These are phyloP conservation scores for Brachyhypopomus gauderio DNA, from an alignment of 2,113 vertebrate genomes.

Conservation along the genomic window DNA sequence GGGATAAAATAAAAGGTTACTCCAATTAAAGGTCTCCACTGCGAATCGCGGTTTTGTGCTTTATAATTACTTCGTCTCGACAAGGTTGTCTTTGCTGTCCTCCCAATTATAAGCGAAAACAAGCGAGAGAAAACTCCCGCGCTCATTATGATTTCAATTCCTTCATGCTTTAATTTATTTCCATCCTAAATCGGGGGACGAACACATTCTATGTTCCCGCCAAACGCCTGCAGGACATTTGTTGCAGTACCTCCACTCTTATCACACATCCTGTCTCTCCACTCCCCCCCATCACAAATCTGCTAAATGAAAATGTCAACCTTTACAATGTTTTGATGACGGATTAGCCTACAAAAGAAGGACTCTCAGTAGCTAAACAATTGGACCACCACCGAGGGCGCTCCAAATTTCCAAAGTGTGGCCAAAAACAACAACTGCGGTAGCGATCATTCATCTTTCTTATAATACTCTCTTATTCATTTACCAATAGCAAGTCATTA, in stretches of 20 bases:
- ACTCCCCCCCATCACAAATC: conserved; percentile 40
- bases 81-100: conserved; percentile 55
- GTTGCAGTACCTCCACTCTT: conserved; percentile 26
- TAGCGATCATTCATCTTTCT: neutral
- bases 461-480: neutral
- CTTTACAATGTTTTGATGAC: conserved; percentile 38
- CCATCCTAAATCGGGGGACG: conserved; percentile 51
- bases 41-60: conserved; percentile 42
- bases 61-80: conserved; percentile 56
- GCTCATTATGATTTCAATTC: conserved; percentile 56
- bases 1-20: conserved; percentile 56
- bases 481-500: neutral
- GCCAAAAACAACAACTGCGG: too few species aligned
- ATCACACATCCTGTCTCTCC: conserved; percentile 57
- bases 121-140: conserved; percentile 17
- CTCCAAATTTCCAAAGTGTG: neutral
- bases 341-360: conserved; percentile 2
- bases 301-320: conserved; percentile 48
- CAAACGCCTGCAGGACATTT: conserved; percentile 46
- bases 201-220: conserved; percentile 42
- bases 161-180: conserved; percentile 47
- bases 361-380: neutral
- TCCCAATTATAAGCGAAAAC: conserved; percentile 54
- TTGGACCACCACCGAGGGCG: neutral
- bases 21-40: conserved; percentile 57